Percentiles rank a stretch among this genome's conserved stretches.
phyloP scores from a whole-genome alignment of 2,797 vertebrate genomes.

The Semotilus atromaculatus region DNA sequence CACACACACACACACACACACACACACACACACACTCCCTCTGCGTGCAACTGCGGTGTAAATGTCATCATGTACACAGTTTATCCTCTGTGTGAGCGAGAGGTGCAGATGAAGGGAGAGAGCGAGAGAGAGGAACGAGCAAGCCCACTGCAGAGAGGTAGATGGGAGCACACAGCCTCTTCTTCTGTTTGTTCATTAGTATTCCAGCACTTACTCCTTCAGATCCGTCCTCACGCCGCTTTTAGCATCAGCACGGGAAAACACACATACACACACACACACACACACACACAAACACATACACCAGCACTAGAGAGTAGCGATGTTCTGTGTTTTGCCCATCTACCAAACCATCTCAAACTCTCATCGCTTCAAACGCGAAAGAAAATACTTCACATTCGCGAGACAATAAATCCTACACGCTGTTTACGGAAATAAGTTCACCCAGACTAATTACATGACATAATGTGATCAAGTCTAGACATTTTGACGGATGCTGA shows the following conservation, averaged over 20 bases:
- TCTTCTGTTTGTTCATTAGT: constrained; percentile 64
- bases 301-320: constrained; percentile 10
- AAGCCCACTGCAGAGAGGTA: constrained; percentile 55
- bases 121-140: constrained; percentile 61
- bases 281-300: constrained; percentile 42
- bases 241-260: constrained; percentile 58
- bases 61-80: constrained; percentile 68
- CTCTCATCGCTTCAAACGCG: constrained; percentile 5
- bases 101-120: constrained; percentile 68
- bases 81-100: constrained; percentile 63
- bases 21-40: constrained; percentile 41
- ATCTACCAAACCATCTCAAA: constrained; percentile 9
- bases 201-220: constrained; percentile 57
- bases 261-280: constrained; percentile 35
- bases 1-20: constrained; percentile 47
- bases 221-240: constrained; percentile 57
- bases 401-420: neutral
- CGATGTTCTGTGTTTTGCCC: neutral
- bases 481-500: neutral
- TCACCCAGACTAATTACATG: neutral
- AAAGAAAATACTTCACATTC: neutral
- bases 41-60: constrained; percentile 64
- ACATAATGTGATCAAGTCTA: constrained; percentile 4
- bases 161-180: constrained; percentile 53
- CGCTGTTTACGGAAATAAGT: constrained; percentile 3